phyloP scores from a whole-genome alignment of 2,888 invertebrate genomes.

The Calephelis perditalis region DNA sequence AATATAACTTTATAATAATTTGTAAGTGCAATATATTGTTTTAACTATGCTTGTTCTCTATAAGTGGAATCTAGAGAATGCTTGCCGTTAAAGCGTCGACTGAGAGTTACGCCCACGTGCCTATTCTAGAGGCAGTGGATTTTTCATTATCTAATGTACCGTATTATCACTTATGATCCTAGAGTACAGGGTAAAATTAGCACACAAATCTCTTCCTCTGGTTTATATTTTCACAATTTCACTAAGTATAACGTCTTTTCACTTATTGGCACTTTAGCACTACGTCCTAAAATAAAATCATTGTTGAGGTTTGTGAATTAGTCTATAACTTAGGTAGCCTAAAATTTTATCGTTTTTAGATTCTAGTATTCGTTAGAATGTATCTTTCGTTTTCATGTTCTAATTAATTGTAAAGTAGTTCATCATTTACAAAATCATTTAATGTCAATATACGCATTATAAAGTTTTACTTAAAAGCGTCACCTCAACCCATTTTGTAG shows the following conservation, averaged over 20 bases:
- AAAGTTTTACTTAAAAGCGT: conserved; percentile 44
- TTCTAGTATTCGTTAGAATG: conserved; percentile 45
- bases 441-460: conserved; percentile 36
- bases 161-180: conserved; percentile 70
- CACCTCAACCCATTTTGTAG: conserved; percentile 69
- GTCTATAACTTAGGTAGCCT: conserved; percentile 56
- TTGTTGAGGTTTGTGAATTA: conserved; percentile 68
- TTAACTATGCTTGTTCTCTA: conserved; percentile 37
- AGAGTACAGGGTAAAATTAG: conserved; percentile 77
- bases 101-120: conserved; percentile 45
- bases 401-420: conserved; percentile 42
- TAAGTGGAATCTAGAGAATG: conserved; percentile 52
- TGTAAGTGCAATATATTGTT: conserved; percentile 36
- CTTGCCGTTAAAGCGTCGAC: conserved; percentile 62
- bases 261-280: conserved; percentile 67
- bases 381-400: conserved; percentile 33
- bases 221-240: conserved; percentile 69
- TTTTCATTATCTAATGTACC: conserved; percentile 26
- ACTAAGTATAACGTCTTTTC: conserved; percentile 65
- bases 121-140: conserved; percentile 20
- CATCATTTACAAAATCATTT: conserved; percentile 43
- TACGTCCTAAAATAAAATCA: conserved; percentile 57
- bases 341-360: conserved; percentile 54
- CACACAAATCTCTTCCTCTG: conserved; percentile 63
- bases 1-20: conserved; percentile 40